These are phyloP conservation scores for Tamias sibiricus DNA, from an alignment of 2,113 vertebrate species.

Conservation along the genomic window DNA sequence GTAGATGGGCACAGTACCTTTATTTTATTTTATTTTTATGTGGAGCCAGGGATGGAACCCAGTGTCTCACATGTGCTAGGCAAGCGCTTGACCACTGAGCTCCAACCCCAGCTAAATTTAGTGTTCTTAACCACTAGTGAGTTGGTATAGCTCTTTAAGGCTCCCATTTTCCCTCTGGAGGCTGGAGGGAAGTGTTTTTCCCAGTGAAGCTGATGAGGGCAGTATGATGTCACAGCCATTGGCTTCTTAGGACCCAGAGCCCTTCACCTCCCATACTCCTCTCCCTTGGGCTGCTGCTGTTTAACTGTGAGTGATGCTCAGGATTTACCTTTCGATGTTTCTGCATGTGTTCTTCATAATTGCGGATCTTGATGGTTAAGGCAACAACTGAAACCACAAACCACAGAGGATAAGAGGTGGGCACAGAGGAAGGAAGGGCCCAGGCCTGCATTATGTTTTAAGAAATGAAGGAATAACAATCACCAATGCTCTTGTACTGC, in stretches of 20 bases:
- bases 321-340: slow-evolving; percentile 92
- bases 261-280: not conserved
- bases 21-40: too few relatives aligned
- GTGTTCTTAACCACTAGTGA: not conserved
- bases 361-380: slow-evolving; percentile 93
- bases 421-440: slow-evolving; percentile 73
- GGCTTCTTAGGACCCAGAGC: not conserved
- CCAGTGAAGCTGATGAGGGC: not conserved
- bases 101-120: not conserved
- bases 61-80: too few relatives aligned
- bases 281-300: not conserved
- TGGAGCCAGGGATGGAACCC: too few relatives aligned
- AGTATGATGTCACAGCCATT: not conserved
- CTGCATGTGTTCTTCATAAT: slow-evolving; percentile 93
- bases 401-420: slow-evolving; percentile 72
- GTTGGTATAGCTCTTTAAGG: not conserved
- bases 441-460: not conserved
- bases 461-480: slow-evolving; percentile 53
- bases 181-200: not conserved
- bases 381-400: slow-evolving; percentile 89
- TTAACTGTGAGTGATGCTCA: not conserved
- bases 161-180: not conserved
- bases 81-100: too few relatives aligned
- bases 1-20: too few relatives aligned
- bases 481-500: not conserved